Percentiles rank a stretch among this genome's conserved stretches.
Evolutionary conservation across 2,113 vertebrate species (phyloP).

Genomic region (Sterrhoptilus dennistouni): DNA sequence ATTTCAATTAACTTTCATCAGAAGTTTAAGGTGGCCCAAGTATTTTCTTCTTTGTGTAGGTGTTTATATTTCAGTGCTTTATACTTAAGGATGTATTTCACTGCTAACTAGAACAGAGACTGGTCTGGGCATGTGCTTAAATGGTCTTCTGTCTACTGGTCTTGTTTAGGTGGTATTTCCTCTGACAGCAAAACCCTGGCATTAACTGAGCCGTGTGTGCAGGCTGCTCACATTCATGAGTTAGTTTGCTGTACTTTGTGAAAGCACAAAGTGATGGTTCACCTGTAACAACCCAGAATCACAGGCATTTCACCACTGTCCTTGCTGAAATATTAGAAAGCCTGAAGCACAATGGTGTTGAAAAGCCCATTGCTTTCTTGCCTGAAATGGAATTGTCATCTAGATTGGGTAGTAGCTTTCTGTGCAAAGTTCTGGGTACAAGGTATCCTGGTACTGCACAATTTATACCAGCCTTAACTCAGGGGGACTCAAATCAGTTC

Average conservation of each 20-base stretch:
- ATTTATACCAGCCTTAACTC: background rate
- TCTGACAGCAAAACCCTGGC: background rate
- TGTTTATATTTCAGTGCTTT: background rate
- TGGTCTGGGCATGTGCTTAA: background rate
- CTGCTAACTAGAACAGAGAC: background rate
- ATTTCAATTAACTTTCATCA: constrained; percentile 44
- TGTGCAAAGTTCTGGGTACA: background rate
- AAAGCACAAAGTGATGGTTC: background rate
- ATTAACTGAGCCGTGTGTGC: background rate
- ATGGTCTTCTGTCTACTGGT: background rate
- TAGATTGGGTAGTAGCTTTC: background rate
- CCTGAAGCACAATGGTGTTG: background rate
- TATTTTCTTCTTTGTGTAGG: background rate
- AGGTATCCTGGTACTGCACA: too few relatives aligned
- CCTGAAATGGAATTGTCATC: rapidly evolving
- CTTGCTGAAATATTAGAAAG: background rate
- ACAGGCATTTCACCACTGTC: background rate
- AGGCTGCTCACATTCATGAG: rapidly evolving
- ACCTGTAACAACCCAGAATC: background rate
- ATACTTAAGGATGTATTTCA: background rate
- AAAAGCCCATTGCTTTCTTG: background rate
- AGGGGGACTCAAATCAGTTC: rapidly evolving
- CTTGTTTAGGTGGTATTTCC: background rate
- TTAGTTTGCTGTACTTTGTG: background rate
- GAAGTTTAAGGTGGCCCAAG: constrained; percentile 19